Evolutionary conservation across 2,113 vertebrate genomes (phyloP).

Genomic region (Lophura nycthemera): DNA sequence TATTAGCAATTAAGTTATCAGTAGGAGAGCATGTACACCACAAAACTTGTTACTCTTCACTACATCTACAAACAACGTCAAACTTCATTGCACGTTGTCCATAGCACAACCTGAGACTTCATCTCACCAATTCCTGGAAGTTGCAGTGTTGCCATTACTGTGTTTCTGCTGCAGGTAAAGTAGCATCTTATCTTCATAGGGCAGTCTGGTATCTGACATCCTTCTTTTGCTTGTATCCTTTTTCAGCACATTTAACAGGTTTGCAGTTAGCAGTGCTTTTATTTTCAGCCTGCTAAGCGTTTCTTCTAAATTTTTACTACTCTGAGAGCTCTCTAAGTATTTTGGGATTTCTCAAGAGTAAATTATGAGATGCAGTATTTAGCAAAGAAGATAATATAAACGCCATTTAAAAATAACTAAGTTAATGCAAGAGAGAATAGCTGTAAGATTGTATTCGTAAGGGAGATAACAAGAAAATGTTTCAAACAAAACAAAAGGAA

Average conservation of each 20-base stretch:
- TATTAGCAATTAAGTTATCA: neutral
- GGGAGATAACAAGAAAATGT: neutral
- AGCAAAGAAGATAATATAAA: neutral
- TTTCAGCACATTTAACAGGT: neutral
- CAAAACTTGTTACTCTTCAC: neutral
- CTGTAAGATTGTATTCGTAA: slow-evolving; percentile 3
- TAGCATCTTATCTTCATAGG: neutral
- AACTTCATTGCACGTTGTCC: neutral
- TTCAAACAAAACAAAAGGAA: neutral
- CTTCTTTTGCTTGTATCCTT: neutral
- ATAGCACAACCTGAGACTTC: neutral
- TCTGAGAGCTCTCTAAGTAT: neutral
- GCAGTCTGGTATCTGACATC: neutral
- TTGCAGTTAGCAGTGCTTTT: neutral
- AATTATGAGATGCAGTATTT: neutral
- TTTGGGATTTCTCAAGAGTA: neutral
- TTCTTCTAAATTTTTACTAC: neutral
- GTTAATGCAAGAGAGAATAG: neutral
- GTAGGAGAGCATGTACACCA: neutral
- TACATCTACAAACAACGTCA: neutral
- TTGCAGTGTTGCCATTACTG: neutral
- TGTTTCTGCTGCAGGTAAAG: neutral
- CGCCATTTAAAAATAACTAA: slow-evolving; percentile 11
- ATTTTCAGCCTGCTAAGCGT: neutral
- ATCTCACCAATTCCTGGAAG: neutral